phyloP scores from a whole-genome alignment of 2,797 vertebrate genomes.

The Poecilia picta region DNA sequence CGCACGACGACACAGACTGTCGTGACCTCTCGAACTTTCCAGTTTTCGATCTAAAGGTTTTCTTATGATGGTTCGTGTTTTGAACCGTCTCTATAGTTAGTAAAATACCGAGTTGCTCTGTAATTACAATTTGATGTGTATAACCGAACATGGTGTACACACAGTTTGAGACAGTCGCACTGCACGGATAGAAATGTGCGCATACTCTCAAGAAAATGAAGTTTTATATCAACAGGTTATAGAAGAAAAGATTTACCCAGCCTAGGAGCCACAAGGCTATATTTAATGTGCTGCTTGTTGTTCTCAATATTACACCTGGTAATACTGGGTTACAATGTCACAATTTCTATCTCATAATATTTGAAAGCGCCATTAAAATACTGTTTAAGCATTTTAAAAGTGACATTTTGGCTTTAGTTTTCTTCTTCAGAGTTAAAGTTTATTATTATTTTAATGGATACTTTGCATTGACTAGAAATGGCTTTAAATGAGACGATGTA shows the following conservation, averaged over 20 bases:
- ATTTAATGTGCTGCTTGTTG: not conserved
- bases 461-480: not conserved
- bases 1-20: conserved; percentile 30
- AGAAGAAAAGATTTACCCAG: not conserved
- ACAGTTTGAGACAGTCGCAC: not conserved
- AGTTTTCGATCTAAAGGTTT: not conserved
- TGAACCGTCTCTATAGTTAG: not conserved
- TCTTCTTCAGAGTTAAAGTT: not conserved
- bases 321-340: not conserved
- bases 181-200: not conserved
- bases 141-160: not conserved
- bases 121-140: not conserved
- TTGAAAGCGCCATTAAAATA: too few species aligned
- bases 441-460: not conserved
- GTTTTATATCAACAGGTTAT: not conserved
- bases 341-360: too few species aligned
- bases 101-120: not conserved
- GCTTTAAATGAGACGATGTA: too few species aligned
- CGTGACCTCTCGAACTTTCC: conserved; percentile 2
- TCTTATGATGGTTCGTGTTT: not conserved
- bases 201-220: not conserved
- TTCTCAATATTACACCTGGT: not conserved
- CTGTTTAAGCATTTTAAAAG: too few species aligned
- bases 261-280: not conserved
- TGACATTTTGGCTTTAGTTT: too few species aligned